Evolutionary conservation across 2,888 invertebrate species (phyloP).

Genomic region (Salticus scenicus): DNA sequence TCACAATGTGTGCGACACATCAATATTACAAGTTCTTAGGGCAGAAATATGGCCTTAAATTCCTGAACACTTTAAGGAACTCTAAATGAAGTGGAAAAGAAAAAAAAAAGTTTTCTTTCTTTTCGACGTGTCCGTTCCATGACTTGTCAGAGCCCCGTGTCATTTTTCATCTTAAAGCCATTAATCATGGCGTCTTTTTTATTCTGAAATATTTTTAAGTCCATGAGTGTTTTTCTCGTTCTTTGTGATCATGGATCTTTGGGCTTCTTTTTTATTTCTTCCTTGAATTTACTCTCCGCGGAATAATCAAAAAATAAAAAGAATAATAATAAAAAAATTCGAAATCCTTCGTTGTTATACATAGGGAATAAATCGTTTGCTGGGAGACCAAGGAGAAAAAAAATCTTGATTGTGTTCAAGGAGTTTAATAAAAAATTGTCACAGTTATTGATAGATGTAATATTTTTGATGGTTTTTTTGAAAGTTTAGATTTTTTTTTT

Average conservation of each 20-base stretch:
- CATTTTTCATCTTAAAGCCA: constrained; percentile 62
- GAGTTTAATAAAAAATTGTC: neutral
- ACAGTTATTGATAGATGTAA: neutral
- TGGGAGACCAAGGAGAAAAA: neutral
- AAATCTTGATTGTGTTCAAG: neutral
- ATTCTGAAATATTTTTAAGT: constrained; percentile 42
- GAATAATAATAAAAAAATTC: no score
- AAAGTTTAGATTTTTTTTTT: neutral
- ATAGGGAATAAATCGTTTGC: constrained; percentile 11
- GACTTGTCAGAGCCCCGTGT: constrained; percentile 36
- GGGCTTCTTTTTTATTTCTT: neutral
- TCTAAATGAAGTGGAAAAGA: constrained; percentile 8
- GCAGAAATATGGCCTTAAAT: neutral
- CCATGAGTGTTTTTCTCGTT: constrained; percentile 26
- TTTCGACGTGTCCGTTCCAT: constrained; percentile 55
- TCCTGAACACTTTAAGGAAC: neutral
- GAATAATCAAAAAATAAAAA: neutral
- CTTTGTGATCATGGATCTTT: constrained; percentile 35
- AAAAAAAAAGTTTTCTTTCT: neutral
- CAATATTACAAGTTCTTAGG: constrained; percentile 7
- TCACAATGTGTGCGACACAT: constrained; percentile 23
- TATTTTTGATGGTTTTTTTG: neutral
- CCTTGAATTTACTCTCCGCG: neutral
- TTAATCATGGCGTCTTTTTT: constrained; percentile 50
- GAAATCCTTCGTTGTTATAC: constrained; percentile 16